Percentiles rank a stretch among this genome's conserved stretches.
Conservation (phyloP, 1,140 invertebrate genomes). For the Lordiphosa stackelbergi region DNA sequence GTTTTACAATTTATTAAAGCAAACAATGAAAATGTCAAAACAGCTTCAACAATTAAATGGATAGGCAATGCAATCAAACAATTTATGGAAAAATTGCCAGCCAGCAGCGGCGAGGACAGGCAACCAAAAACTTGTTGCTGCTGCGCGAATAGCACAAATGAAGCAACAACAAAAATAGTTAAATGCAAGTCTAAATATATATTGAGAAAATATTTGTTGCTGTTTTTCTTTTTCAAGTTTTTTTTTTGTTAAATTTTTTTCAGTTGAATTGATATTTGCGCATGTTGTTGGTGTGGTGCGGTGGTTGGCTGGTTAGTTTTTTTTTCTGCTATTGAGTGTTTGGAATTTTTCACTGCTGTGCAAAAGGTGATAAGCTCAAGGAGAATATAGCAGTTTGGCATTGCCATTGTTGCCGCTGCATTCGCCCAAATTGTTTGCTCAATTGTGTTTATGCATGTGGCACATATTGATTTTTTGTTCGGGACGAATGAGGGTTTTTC, state of each 20-base stretch:
- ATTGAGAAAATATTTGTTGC: slow-evolving; percentile 33
- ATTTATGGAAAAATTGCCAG: slow-evolving; percentile 6
- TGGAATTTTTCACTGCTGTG: slow-evolving; percentile 46
- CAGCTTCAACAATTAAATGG: background rate
- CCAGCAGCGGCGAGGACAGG: background rate
- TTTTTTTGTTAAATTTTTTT: too few species aligned
- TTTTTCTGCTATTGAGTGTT: slow-evolving; percentile 4
- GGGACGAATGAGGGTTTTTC: slow-evolving; percentile 4
- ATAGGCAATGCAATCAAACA: slow-evolving; percentile 6
- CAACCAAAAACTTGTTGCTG: too few species aligned
- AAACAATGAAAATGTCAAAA: slow-evolving; percentile 7
- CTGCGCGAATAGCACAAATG: too few species aligned
- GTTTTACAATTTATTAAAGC: slow-evolving; percentile 12
- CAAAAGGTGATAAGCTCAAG: slow-evolving; percentile 68
- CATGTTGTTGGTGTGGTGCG: slow-evolving; percentile 17
- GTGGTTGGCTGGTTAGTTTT: slow-evolving; percentile 33
- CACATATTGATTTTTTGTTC: slow-evolving; percentile 53
- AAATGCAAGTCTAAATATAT: slow-evolving; percentile 16
- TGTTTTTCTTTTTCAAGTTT: slow-evolving; percentile 13
- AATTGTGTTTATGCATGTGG: slow-evolving; percentile 66
- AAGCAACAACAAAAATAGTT: slow-evolving; percentile 12
- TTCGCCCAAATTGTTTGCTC: slow-evolving; percentile 51
- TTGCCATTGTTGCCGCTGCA: slow-evolving; percentile 29
- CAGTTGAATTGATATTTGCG: slow-evolving; percentile 50
- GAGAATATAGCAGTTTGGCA: slow-evolving; percentile 58